Evolutionary conservation across 2,113 vertebrate species (phyloP), one percentile per base, ranked within the genome.

Genomic region (Chloropsis hardwickii): DNA sequence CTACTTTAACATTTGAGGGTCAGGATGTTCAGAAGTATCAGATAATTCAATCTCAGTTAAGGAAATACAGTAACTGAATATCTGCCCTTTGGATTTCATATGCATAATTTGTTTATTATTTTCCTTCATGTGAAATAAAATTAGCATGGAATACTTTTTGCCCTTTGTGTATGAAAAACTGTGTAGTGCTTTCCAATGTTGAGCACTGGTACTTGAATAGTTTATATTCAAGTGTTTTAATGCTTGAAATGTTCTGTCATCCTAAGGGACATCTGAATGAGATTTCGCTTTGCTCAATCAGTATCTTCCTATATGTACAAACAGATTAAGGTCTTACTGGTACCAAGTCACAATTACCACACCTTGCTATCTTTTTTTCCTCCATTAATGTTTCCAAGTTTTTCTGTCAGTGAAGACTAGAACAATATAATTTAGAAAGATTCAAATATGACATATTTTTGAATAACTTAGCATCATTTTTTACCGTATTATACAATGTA

Each of bases 371-470:
- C 37, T 95, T 94, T 89, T 78, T 86, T 88, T 95, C 92, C 58
- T 91, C 56, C 19, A 31, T 93, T 95, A 96, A 87, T 89, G 81
- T 92, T 97, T 93, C 79, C 86, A 97, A 78, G 21, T 90, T 95
- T 91, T 97, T 81, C 61, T 74, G 11, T 69, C 62, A 86, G 19
- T 69, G 58, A 77, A 95, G 87, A 96, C 95, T 96, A 95, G 91
- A 48, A 69, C 29, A 85, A 82, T 74, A 80, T 58, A 66, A 80
- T 91, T 90, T 71, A 79, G 85, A 57, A 82, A 76, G 25, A 95
- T 66, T 82, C 57, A 79, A 84, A 65, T 57, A 39, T 29, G 4
- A 74, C 18, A 50, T 80, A 50, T 78, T 95, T 94, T 80, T 5
- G 73, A 86, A 90, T 94, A 57, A 67, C 39, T 78, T 45, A 27